A percentile compares a stretch with the other conserved stretches of the same genome.
These are phyloP conservation scores for Torymus tubicola DNA, from an alignment of 2,888 invertebrate species.

Conservation along the genomic window DNA sequence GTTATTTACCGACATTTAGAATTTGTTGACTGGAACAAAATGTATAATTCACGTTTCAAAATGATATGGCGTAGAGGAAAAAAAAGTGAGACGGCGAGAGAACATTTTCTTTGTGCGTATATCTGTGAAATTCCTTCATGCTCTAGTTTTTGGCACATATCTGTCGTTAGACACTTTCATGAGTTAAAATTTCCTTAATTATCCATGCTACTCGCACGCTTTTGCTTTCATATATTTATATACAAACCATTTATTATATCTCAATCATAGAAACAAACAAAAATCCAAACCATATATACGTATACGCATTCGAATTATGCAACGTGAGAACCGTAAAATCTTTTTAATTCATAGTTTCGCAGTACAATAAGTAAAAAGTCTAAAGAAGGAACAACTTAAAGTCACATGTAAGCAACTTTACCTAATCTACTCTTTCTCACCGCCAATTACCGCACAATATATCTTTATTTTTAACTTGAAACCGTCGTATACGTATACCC, in stretches of 20 bases:
- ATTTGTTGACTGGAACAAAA: not conserved
- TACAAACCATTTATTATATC: not conserved
- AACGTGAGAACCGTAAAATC: too few species aligned
- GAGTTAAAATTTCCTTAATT: not conserved
- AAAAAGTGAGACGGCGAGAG: not conserved
- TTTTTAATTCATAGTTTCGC: too few species aligned
- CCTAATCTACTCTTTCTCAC: too few species aligned
- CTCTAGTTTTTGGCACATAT: slow-evolving; percentile 15
- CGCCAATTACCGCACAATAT: too few species aligned
- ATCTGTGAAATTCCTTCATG: slow-evolving; percentile 33
- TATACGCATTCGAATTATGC: too few species aligned
- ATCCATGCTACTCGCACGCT: not conserved
- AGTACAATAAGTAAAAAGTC: too few species aligned
- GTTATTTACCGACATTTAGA: not conserved
- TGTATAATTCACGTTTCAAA: not conserved
- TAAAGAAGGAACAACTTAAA: too few species aligned
- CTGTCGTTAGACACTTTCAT: slow-evolving; percentile 13
- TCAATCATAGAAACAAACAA: not conserved
- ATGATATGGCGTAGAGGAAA: slow-evolving; percentile 2
- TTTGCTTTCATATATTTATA: not conserved
- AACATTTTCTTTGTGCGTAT: slow-evolving; percentile 14
- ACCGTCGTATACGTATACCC: too few species aligned
- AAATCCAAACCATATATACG: not conserved
- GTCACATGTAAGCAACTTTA: too few species aligned
- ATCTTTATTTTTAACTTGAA: too few species aligned